Base-by-base conservation (phyloP, 2,888 invertebrate genomes). In the Philhelius pedissequus region DNA sequence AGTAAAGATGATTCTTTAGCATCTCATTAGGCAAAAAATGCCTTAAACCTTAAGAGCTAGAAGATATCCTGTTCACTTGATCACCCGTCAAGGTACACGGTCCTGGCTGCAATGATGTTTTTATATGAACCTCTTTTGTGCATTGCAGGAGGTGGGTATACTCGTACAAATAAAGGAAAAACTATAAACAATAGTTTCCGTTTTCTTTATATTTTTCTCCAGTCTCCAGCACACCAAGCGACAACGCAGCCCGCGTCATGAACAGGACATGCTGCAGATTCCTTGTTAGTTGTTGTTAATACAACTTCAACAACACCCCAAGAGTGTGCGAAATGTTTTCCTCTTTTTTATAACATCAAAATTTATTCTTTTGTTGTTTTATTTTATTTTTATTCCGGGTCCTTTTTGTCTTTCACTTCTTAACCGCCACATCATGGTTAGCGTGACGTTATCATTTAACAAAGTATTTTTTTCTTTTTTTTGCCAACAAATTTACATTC, bases 241-340 rank as follows among this genome's bases (percentile, higher is more conserved):
- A 48, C 48, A 7, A 80, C 40, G n/a, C n/a, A 27, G 68, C 64
- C 75, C 74, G 60, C 60, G 4, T 35, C 75, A 75, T 22, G 79
- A 75, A 75, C 70, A 70, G 66, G n/a, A n/a, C n/a, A n/a, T n/a
- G n/a, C n/a, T n/a, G 50, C 69, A 66, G 75, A 84, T 76, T 70
- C 71, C 66, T 70, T 83, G 74, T 78, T 70, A 79, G 74, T 78
- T 83, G 62, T 71, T 84, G 80, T 76, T 84, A 80, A 84, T 84
- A 68, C 75, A 76, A 80, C 50, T 76, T 79, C 71, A 80, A 70
- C 80, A 80, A 64, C 58, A 62, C 66, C 75, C 38, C 22, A 52
- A 60, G 64, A 56, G 66, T 69, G 58, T 80, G 48, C 13, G 48
- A 64, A 64, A 48, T 64, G 52, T 40, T 27, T 52, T n/a, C 50